Base-by-base conservation (phyloP, 1,140 invertebrate genomes). In the Drosophila prosaltans region DNA sequence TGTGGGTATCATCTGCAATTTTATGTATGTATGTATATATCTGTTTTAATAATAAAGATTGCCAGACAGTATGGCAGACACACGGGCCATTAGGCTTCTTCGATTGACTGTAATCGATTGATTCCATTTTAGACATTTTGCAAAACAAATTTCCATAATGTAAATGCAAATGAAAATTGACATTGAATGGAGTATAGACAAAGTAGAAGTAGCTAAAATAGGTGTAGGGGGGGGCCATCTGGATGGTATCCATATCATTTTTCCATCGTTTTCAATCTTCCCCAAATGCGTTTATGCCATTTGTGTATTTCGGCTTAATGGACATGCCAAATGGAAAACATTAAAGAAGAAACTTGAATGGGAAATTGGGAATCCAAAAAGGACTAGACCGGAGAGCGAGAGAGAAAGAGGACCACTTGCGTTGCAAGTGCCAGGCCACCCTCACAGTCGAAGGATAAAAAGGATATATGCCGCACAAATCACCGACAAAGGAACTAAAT, bases 401-500 rank as follows among this genome's bases (percentile, higher is more conserved):
- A 16, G 41, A 16, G 4, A n/a, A 2, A 10, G 45, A 51, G 45
- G 79, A 65, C 84, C 84, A 89, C 84, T 88, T 76, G 83, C 89
- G 68, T 84, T 74, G 74, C 77, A 79, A 78, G 72, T 78, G 71
- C 28, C 28, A 10, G 61, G 84, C 83, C 83, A 88, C 83, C 83
- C 83, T 78, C 66, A 77, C 67, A 51, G 78, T 59, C 65, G 65
- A 55, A 66, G 74, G 59, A 62, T 39, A 76, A 69, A 81, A 72
- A 88, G 83, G 83, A 88, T 89, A 89, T 83, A 74, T 88, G 84
- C 83, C 78, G 78, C 41, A 48, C 74, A 65, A 74, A 78, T 67
- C 77, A 79, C 77, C 82, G 82, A 86, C 82, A 88, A 88, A 88
- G 84, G 80, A 88, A 80, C 83, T 62, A 40, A 39, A 41, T 88